Percentiles rank a stretch among this genome's conserved stretches.
Evolutionary conservation across 1,140 invertebrate species (phyloP).

Genomic region (Tetranychus cinnabarinus): DNA sequence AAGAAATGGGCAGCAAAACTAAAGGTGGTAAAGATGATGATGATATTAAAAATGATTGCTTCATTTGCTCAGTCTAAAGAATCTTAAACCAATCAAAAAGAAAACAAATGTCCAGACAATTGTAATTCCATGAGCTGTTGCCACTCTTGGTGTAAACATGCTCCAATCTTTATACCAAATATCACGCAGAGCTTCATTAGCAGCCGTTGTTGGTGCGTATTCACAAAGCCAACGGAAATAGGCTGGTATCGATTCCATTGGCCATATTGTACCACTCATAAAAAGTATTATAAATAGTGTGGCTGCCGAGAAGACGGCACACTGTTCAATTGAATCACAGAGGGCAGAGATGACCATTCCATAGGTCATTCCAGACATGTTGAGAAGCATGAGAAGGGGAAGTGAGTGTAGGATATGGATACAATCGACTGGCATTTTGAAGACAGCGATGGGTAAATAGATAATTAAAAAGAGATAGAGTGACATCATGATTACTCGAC

Average conservation of each 20-base stretch:
- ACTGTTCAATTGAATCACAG: neutral
- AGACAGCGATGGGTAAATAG: neutral
- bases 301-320: neutral
- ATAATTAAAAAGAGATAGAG: neutral
- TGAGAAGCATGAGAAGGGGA: neutral
- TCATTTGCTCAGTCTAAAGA: conserved; percentile 7
- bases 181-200: conserved; percentile 61
- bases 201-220: conserved; percentile 62
- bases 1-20: too few relatives aligned
- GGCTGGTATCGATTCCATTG: conserved; percentile 66
- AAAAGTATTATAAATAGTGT: conserved; percentile 29
- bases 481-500: neutral
- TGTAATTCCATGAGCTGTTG: conserved; percentile 2
- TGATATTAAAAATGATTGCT: too few relatives aligned
- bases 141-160: neutral
- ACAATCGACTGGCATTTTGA: neutral
- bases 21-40: too few relatives aligned
- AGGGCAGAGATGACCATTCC: neutral
- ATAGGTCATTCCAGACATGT: conserved; percentile 1
- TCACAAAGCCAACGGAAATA: conserved; percentile 53
- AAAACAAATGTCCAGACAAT: conserved; percentile 27
- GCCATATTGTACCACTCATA: conserved; percentile 61
- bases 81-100: conserved; percentile 42
- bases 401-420: neutral
- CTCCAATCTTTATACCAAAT: conserved; percentile 22